Evolutionary conservation across 1,140 invertebrate genomes (phyloP), one percentile per base, ranked within the genome.

Genomic region (Magallana angulata): DNA sequence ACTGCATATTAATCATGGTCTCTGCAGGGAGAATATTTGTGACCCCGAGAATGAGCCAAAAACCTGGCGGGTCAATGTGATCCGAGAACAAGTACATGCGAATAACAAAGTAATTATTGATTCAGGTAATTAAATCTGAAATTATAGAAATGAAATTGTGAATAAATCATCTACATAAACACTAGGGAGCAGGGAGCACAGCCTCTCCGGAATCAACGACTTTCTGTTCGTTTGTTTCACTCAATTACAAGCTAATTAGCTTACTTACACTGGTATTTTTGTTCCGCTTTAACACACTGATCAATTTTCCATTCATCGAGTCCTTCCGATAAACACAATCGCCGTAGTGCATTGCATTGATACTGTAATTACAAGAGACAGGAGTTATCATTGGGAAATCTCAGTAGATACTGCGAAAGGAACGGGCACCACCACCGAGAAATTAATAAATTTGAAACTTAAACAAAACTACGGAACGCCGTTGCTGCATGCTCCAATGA

Each of bases 231-330:
- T 64, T 64, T 80, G 16, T 58, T 9, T 57, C 18, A 8, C 14
- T 57, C 57, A 57, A 82, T 24, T 82, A n/a, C 16, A 30, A 30
- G 62, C 36, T 64, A 85, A 64, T 68, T 76, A 76, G 24, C 7
- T 56, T 30, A 88, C 88, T 87, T 82, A 89, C 88, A 62, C 71
- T 89, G 88, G 62, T 81, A 89, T 87, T 89, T 89, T 18, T 89
- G 85, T 57, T 89, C 88, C 5, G 83, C 88, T 68, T 87, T 89
- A 7, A 89, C 57, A 87, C 88, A 90, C 62, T 91, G 90, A 24
- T 92, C 91, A 16, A 92, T 86, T 82, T 91, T 91, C 86, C 89
- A 88, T 85, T 92, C 92, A 60, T 91, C 91, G 24, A 92, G 87
- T 30, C 89, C 89, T 57, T 92, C 92, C 58, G 90, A 88, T 64